phyloP scores from a whole-genome alignment of 1,140 invertebrate species.

The Saccostrea glomerata region DNA sequence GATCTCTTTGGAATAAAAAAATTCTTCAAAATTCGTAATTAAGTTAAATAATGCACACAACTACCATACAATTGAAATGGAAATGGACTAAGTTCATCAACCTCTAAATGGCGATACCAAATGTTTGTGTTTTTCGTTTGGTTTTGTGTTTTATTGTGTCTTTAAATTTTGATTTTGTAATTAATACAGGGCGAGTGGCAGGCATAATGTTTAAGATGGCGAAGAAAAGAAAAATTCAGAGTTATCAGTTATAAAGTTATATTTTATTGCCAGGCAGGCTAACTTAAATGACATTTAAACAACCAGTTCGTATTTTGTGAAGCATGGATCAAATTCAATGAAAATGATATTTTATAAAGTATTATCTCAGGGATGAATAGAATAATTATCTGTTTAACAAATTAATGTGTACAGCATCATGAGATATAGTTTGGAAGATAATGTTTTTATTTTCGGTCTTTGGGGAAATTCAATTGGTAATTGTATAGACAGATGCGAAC shows the following conservation, averaged over 20 bases:
- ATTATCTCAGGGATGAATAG: constrained; percentile 1
- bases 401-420: background rate
- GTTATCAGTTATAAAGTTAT: background rate
- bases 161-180: background rate
- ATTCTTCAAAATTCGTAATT: background rate
- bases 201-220: background rate
- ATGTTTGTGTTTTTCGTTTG: background rate
- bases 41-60: background rate
- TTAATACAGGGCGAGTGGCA: background rate
- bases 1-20: background rate
- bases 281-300: background rate
- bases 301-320: background rate
- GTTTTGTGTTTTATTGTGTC: background rate
- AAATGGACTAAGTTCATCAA: background rate
- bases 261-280: background rate
- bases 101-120: background rate
- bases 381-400: constrained; percentile 5
- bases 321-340: background rate
- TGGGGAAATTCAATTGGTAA: constrained; percentile 26
- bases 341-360: constrained; percentile 29
- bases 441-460: background rate
- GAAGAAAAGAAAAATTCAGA: background rate
- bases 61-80: background rate
- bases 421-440: background rate
- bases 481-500: constrained; percentile 15